Conservation (phyloP, 1,140 invertebrate species). For the Pachypeltis micranthus region DNA sequence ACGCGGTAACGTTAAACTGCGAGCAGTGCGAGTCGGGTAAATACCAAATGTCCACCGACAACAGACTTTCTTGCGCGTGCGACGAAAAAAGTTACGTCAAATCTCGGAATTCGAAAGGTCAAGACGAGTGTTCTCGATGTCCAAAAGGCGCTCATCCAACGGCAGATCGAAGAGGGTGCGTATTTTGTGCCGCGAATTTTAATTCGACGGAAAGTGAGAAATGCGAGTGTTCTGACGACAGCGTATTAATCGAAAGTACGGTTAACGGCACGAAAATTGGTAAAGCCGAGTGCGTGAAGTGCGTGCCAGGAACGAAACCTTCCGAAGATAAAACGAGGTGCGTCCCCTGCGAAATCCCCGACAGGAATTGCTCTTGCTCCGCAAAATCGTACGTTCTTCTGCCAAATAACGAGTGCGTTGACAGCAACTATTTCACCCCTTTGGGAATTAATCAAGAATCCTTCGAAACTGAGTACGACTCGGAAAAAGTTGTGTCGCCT, state of each 20-base stretch:
- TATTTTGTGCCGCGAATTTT: constrained; percentile 17
- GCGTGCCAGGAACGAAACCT: constrained; percentile 36
- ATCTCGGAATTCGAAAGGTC: constrained; percentile 20
- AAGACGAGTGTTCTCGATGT: constrained; percentile 32
- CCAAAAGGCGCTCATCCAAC: constrained; percentile 30
- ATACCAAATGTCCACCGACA: constrained; percentile 28
- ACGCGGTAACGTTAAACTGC: constrained; percentile 30
- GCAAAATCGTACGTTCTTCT: constrained; percentile 26
- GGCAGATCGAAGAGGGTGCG: constrained; percentile 33
- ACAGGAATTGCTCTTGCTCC: constrained; percentile 30
- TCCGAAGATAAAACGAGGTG: constrained; percentile 34
- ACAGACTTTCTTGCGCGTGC: constrained; percentile 28
- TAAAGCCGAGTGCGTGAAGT: constrained; percentile 36
- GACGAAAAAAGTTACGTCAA: constrained; percentile 27
- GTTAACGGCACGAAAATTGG: constrained; percentile 34
- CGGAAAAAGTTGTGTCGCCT: constrained; percentile 34
- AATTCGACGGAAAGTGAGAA: not conserved
- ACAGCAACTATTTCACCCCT: constrained; percentile 28
- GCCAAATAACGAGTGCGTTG: constrained; percentile 36
- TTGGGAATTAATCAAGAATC: constrained; percentile 33
- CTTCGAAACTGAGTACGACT: constrained; percentile 35
- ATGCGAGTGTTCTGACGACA: constrained; percentile 7
- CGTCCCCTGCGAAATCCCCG: constrained; percentile 33
- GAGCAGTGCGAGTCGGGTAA: constrained; percentile 29
- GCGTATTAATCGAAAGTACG: constrained; percentile 37